A percentile compares a stretch with the other conserved stretches of the same genome.
Evolutionary conservation across 2,113 vertebrate genomes (phyloP).

Genomic region (Scalopus aquaticus): DNA sequence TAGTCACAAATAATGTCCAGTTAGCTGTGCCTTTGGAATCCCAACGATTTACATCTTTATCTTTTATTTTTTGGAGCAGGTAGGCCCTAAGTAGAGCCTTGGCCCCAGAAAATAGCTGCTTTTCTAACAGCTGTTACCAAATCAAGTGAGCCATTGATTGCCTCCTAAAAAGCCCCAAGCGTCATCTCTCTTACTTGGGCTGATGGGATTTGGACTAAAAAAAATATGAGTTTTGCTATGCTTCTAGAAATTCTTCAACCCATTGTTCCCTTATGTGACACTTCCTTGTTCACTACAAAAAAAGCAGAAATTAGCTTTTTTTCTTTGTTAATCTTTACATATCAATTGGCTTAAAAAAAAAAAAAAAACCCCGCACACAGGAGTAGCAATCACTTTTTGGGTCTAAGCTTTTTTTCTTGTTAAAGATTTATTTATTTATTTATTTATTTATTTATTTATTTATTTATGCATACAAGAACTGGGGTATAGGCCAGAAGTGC

Average conservation of each 20-base stretch:
- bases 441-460: background rate
- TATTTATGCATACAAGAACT: too few relatives aligned
- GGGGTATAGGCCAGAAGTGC: too few relatives aligned
- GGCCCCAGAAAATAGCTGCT: background rate
- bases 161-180: constrained; percentile 15
- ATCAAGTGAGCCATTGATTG: constrained; percentile 38
- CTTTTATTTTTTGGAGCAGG: constrained; percentile 72
- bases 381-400: background rate
- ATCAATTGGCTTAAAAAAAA: constrained; percentile 10
- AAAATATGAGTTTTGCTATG: constrained; percentile 36
- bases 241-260: constrained; percentile 25
- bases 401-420: background rate
- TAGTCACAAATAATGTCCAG: constrained; percentile 33
- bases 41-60: constrained; percentile 43
- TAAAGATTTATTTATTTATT: too few relatives aligned
- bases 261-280: background rate
- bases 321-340: constrained; percentile 29
- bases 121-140: constrained; percentile 64
- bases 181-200: background rate
- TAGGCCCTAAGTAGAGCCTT: constrained; percentile 9
- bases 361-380: too few relatives aligned
- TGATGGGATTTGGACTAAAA: background rate
- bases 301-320: constrained; percentile 21
- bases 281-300: background rate
- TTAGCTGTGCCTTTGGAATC: constrained; percentile 34